Evolutionary conservation across 2,113 vertebrate species (phyloP).

Genomic region (Ophiodon elongatus): DNA sequence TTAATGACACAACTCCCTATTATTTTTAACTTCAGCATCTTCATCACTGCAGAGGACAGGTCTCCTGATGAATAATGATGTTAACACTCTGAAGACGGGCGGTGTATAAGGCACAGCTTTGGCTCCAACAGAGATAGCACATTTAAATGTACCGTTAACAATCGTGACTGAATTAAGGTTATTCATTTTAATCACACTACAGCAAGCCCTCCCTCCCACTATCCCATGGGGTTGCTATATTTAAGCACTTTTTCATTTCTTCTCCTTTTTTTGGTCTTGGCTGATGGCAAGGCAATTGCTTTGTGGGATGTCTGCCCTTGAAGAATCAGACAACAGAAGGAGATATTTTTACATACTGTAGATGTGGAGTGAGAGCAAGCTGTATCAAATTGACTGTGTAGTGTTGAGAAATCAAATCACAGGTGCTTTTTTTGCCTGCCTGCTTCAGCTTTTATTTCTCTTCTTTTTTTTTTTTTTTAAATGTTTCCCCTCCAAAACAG

Average conservation of each 20-base stretch:
- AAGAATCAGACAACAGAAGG: constrained; percentile 77
- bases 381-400: constrained; percentile 56
- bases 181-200: constrained; percentile 81
- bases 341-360: constrained; percentile 76
- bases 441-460: constrained; percentile 15
- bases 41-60: constrained; percentile 61
- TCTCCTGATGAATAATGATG: constrained; percentile 65
- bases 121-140: constrained; percentile 36
- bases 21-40: constrained; percentile 62
- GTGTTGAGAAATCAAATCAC: constrained; percentile 55
- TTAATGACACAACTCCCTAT: constrained; percentile 60
- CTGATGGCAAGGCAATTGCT: constrained; percentile 76
- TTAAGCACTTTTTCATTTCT: constrained; percentile 82
- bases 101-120: constrained; percentile 20
- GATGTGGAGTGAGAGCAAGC: constrained; percentile 51
- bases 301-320: constrained; percentile 79
- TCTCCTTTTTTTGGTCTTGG: constrained; percentile 68
- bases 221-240: constrained; percentile 80
- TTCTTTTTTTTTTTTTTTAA: background rate
- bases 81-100: constrained; percentile 43
- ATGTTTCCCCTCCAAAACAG: constrained; percentile 40
- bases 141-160: constrained; percentile 61
- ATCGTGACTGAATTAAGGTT: constrained; percentile 78
- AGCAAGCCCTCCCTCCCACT: constrained; percentile 68
- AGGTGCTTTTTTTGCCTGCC: background rate